A percentile compares a stretch with the other conserved stretches of the same genome.
phyloP scores from a whole-genome alignment of 2,113 vertebrate genomes.

The Myrmecobius fasciatus region DNA sequence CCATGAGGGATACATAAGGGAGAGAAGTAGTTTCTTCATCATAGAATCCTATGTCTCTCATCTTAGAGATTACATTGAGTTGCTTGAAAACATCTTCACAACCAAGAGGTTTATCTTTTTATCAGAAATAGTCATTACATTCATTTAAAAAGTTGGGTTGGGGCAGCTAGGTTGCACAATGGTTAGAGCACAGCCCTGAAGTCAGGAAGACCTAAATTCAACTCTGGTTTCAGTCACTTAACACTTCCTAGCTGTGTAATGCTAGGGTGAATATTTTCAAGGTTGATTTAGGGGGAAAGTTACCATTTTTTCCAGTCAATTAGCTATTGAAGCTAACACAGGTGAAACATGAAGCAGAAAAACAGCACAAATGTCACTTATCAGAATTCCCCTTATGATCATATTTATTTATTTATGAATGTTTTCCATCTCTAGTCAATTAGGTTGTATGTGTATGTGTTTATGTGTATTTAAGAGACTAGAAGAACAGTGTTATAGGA shows the following conservation, averaged over 20 bases:
- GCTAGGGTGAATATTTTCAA: background rate
- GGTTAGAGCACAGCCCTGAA: no score
- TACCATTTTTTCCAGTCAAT: background rate
- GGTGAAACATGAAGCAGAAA: constrained; percentile 24
- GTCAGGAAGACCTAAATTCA: no score
- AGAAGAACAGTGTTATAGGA: background rate
- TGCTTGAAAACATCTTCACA: background rate
- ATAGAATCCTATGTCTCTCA: background rate
- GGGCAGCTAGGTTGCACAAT: no score
- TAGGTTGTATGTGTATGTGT: background rate
- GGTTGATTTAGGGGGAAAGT: background rate
- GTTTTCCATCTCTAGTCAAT: background rate
- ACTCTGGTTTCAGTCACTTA: no score
- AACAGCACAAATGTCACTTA: background rate
- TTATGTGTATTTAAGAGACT: background rate
- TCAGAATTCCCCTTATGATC: background rate
- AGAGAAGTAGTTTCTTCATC: background rate
- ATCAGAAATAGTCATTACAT: background rate
- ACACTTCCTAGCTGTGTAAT: no score
- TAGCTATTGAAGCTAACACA: background rate
- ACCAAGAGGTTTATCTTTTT: no score
- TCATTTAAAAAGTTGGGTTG: background rate
- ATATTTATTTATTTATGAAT: background rate
- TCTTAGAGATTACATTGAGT: background rate
- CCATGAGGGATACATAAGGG: background rate